Percentiles rank a stretch among this genome's conserved stretches.
Evolutionary conservation across 2,113 vertebrate genomes (phyloP).

Genomic region (Syngnathoides biaculeatus): DNA sequence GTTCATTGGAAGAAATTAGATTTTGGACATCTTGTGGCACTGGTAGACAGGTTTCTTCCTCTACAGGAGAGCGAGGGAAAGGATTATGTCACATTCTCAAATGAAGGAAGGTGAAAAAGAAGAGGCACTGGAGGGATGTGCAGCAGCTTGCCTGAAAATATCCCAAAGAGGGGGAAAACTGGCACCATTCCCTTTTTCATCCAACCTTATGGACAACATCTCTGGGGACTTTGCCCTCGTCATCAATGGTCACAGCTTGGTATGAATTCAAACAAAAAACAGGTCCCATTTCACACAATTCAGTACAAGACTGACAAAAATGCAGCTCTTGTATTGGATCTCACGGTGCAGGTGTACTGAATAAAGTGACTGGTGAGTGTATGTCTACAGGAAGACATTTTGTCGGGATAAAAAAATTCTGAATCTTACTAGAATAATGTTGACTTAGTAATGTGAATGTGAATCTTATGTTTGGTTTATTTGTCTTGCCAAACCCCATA

Average conservation of each 20-base stretch:
- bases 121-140: conserved; percentile 74
- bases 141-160: conserved; percentile 55
- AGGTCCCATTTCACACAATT: too few species aligned
- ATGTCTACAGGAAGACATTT: too few species aligned
- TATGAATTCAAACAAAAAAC: conserved; percentile 54
- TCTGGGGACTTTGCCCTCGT: conserved; percentile 87
- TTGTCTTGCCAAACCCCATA: too few species aligned
- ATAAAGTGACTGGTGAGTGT: too few species aligned
- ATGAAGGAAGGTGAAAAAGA: conserved; percentile 58
- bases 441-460: too few species aligned
- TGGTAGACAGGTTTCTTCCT: neutral
- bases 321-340: too few species aligned
- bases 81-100: conserved; percentile 76
- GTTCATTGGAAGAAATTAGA: neutral
- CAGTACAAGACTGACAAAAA: too few species aligned
- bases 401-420: too few species aligned
- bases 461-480: too few species aligned
- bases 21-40: neutral
- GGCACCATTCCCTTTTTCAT: conserved; percentile 56
- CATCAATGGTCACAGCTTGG: conserved; percentile 91
- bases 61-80: conserved; percentile 83
- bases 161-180: conserved; percentile 3
- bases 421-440: too few species aligned
- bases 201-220: conserved; percentile 81
- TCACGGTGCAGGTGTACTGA: too few species aligned